Evolutionary conservation across 2,888 invertebrate genomes (phyloP).

Genomic region (Anthrax anthrax): DNA sequence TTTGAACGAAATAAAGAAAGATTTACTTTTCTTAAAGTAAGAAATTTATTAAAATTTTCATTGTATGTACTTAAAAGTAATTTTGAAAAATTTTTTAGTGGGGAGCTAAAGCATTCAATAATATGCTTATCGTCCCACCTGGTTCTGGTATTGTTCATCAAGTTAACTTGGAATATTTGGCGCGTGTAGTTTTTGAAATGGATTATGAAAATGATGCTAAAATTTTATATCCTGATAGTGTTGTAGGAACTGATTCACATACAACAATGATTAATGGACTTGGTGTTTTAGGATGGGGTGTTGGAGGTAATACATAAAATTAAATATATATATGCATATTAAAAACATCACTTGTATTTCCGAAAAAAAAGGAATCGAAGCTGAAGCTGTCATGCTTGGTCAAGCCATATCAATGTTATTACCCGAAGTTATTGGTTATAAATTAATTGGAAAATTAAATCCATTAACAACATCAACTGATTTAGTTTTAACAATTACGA

Average conservation of each 20-base stretch:
- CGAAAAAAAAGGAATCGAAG: conserved; percentile 70
- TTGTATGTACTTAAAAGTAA: neutral
- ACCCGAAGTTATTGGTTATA: conserved; percentile 92
- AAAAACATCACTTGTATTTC: too few relatives aligned
- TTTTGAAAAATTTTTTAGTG: conserved; percentile 46
- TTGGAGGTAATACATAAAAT: conserved; percentile 45
- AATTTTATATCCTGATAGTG: conserved; percentile 71
- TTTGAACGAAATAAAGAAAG: conserved; percentile 91
- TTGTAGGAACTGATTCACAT: conserved; percentile 97
- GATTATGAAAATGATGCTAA: conserved; percentile 28
- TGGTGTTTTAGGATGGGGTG: conserved; percentile 94
- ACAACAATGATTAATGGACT: conserved; percentile 97
- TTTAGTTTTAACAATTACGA: conserved; percentile 91
- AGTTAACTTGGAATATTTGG: conserved; percentile 91
- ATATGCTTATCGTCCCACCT: conserved; percentile 95
- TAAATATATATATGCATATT: neutral
- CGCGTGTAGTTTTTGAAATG: conserved; percentile 72
- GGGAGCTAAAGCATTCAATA: conserved; percentile 90
- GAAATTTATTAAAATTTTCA: neutral
- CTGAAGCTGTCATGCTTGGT: conserved; percentile 97
- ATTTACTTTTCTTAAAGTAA: conserved; percentile 87
- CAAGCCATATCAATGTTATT: conserved; percentile 94
- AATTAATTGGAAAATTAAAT: conserved; percentile 63
- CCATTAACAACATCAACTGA: conserved; percentile 89
- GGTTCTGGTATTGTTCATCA: conserved; percentile 98